phyloP scores from a whole-genome alignment of 2,888 invertebrate species.

The Tachystola acroxantha region DNA sequence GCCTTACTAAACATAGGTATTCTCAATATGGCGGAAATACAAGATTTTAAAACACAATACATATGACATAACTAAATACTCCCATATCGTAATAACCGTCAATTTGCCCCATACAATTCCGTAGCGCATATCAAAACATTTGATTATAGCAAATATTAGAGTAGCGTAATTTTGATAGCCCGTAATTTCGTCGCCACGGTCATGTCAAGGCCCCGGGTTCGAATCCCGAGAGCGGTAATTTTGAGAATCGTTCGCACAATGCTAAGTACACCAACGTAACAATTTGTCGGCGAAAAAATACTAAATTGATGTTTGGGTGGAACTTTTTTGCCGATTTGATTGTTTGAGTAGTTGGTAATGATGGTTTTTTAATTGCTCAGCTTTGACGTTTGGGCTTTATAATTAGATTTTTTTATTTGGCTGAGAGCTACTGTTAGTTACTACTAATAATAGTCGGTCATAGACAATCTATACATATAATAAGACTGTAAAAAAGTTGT shows the following conservation, averaged over 20 bases:
- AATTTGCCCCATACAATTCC: background rate
- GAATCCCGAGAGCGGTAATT: conserved; percentile 30
- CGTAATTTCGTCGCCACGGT: background rate
- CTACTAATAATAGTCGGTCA: too few species aligned
- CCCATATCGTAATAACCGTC: too few species aligned
- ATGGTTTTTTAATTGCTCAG: background rate
- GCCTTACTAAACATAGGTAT: too few species aligned
- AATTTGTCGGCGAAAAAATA: conserved; percentile 10
- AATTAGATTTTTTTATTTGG: too few species aligned
- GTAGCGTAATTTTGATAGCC: background rate
- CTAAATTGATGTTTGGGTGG: background rate
- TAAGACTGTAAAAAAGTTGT: too few species aligned
- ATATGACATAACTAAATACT: too few species aligned
- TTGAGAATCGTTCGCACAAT: conserved; percentile 18
- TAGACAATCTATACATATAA: too few species aligned
- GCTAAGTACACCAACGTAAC: background rate
- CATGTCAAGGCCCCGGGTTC: conserved; percentile 11
- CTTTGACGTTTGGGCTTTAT: too few species aligned
- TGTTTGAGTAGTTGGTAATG: background rate
- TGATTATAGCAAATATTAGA: too few species aligned
- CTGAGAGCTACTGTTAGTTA: too few species aligned
- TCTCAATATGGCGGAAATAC: too few species aligned
- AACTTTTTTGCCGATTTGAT: background rate
- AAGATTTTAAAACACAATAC: too few species aligned
- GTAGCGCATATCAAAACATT: background rate